Evolutionary conservation across 1,140 invertebrate species (phyloP).

Genomic region (Aporrectodea caliginosa): DNA sequence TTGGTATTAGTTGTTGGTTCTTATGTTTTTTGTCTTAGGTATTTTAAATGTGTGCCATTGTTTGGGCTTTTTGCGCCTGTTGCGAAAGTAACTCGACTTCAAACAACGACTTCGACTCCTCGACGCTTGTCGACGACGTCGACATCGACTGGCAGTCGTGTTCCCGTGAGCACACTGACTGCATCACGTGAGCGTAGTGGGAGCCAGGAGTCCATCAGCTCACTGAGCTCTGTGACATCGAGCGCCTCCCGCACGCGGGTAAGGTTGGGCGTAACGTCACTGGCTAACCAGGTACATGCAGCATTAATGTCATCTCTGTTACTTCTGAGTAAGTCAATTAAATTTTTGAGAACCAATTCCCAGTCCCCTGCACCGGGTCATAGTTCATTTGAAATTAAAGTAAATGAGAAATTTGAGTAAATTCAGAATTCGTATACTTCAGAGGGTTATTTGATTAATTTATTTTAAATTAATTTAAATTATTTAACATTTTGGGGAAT

Average conservation of each 20-base stretch:
- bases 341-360: no score
- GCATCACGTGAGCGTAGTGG: slow-evolving; percentile 44
- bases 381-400: no score
- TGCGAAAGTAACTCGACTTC: slow-evolving; percentile 54
- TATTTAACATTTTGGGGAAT: no score
- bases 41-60: slow-evolving; percentile 85
- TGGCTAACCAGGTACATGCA: slow-evolving; percentile 57
- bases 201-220: slow-evolving; percentile 75
- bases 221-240: slow-evolving; percentile 70
- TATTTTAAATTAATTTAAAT: no score
- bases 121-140: background rate
- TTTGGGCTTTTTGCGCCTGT: slow-evolving; percentile 88
- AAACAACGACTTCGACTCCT: background rate
- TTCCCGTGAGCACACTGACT: slow-evolving; percentile 9
- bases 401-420: no score
- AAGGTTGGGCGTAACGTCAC: slow-evolving; percentile 70
- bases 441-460: no score
- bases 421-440: no score
- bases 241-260: slow-evolving; percentile 69
- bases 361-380: no score
- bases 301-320: slow-evolving; percentile 26
- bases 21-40: slow-evolving; percentile 61
- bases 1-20: no score
- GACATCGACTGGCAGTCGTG: background rate
- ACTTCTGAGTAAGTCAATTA: no score